Base-by-base conservation (phyloP, 2,113 vertebrate genomes). In the Irena cyanogastra region DNA sequence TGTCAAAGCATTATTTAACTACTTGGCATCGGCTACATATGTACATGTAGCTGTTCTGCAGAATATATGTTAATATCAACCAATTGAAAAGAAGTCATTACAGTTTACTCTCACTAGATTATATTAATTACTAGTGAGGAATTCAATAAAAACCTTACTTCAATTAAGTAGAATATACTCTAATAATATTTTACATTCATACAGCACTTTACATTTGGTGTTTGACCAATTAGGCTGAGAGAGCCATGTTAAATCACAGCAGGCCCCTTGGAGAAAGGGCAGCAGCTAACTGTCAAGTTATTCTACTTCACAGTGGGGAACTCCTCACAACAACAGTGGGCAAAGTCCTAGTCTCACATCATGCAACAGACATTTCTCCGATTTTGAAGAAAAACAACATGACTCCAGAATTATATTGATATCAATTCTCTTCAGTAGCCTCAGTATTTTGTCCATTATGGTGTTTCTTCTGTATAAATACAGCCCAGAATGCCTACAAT, bases 171-270 rank as follows among this genome's bases (percentile, higher is more conserved):
- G 35, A 87, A n/a, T 77, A 78, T 79, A 66, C 42, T 84, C 64
- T 63, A 90, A 78, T 75, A 92, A 91, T 94, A 95, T 96, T 97
- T 97, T 89, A 93, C 13, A 49, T 84, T 93, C 87, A 86, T 77
- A 61, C 14, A 60, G 52, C 68, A 90, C 59, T 81, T 95, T 91
- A 76, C 35, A 66, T 83, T 90, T 93, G 87, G 65, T 3, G 0
- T 91, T 95, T 94, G 78, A 72, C 86, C 91, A 92, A 93, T 95
- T 95, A 95, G 66, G 44, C 78, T 54, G 54, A 75, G 49, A 95
- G 9, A 56, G 27, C 45, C 86, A 74, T 93, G 88, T 19, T 90
- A 80, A 92, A 90, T 93, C 89, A 87, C 74, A 88, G 89, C 76
- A 93, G 74, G 50, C 15, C 69, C 37, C 41, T 72, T 70, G 90